A percentile compares a stretch with the other conserved stretches of the same genome.
Conservation (phyloP, 2,113 vertebrate genomes). For the Glaucidium brasilianum region DNA sequence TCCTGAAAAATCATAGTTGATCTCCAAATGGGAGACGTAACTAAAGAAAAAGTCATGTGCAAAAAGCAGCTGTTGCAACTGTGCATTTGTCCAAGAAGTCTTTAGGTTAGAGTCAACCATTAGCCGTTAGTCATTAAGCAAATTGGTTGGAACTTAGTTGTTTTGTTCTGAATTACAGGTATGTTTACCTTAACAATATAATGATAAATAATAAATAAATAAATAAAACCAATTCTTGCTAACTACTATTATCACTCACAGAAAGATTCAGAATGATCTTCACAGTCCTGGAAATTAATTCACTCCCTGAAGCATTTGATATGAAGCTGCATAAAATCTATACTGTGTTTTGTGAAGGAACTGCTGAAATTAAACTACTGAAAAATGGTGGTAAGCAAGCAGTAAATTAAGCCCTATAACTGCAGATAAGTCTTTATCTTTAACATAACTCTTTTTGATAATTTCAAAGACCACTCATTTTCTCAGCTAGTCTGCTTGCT, state of each 20-base stretch:
- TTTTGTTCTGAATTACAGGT: neutral
- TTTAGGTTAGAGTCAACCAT: neutral
- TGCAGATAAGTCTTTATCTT: slow-evolving; percentile 22
- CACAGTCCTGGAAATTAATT: neutral
- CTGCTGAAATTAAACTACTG: neutral
- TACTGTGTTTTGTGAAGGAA: neutral
- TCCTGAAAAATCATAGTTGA: neutral
- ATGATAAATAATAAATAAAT: neutral
- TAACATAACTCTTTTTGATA: neutral
- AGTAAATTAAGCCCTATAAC: slow-evolving; percentile 17
- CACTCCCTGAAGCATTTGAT: slow-evolving; percentile 9
- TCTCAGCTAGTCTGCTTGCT: neutral
- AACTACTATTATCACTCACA: neutral
- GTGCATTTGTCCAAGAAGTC: neutral
- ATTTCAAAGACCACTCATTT: slow-evolving; percentile 31
- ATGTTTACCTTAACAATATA: neutral
- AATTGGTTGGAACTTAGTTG: neutral
- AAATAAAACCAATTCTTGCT: neutral
- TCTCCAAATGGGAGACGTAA: neutral
- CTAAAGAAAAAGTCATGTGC: neutral
- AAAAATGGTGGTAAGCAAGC: slow-evolving; percentile 14
- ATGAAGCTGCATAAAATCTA: neutral
- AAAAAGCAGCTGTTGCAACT: neutral
- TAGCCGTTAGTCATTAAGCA: neutral
- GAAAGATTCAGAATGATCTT: neutral